Percentiles rank a stretch among this genome's conserved stretches.
Conservation (phyloP, 2,797 vertebrate species). For the Scolopax bukidnonensis region DNA sequence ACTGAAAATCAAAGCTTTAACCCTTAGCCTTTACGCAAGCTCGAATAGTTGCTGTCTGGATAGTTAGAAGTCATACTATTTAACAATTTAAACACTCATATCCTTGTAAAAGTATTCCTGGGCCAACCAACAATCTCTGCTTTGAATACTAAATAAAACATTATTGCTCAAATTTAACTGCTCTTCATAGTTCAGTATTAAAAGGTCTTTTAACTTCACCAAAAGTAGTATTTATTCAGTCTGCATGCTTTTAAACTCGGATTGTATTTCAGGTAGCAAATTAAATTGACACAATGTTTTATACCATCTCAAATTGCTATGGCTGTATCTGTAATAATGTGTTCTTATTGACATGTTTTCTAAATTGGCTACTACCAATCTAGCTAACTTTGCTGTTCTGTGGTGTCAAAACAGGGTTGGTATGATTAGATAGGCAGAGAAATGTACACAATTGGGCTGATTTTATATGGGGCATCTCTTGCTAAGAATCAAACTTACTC, state of each 20-base stretch:
- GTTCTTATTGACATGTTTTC: not conserved
- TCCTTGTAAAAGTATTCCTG: constrained; percentile 55
- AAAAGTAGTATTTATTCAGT: constrained; percentile 35
- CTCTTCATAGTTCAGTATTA: constrained; percentile 35
- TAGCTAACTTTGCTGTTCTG: constrained; percentile 35
- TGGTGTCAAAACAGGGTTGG: constrained; percentile 33
- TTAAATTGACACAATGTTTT: constrained; percentile 22
- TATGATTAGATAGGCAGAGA: not conserved
- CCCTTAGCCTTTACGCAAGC: constrained; percentile 36
- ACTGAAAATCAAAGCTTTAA: constrained; percentile 59
- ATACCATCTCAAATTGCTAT: not conserved
- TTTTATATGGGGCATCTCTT: constrained; percentile 5
- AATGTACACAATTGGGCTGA: constrained; percentile 15
- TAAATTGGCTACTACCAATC: not conserved
- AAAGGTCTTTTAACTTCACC: constrained; percentile 50
- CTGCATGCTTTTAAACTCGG: constrained; percentile 66
- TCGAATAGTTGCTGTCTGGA: constrained; percentile 30
- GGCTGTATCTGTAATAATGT: constrained; percentile 17
- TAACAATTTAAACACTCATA: constrained; percentile 50
- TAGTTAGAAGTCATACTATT: constrained; percentile 49
- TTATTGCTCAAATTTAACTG: constrained; percentile 41
- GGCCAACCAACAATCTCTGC: constrained; percentile 52
- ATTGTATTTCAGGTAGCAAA: constrained; percentile 61
- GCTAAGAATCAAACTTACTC: constrained; percentile 31
- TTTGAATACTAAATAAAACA: constrained; percentile 55